Percentiles rank a stretch among this genome's conserved stretches.
Evolutionary conservation across 2,888 invertebrate genomes (phyloP).

Genomic region (Ditula angustiorana): DNA sequence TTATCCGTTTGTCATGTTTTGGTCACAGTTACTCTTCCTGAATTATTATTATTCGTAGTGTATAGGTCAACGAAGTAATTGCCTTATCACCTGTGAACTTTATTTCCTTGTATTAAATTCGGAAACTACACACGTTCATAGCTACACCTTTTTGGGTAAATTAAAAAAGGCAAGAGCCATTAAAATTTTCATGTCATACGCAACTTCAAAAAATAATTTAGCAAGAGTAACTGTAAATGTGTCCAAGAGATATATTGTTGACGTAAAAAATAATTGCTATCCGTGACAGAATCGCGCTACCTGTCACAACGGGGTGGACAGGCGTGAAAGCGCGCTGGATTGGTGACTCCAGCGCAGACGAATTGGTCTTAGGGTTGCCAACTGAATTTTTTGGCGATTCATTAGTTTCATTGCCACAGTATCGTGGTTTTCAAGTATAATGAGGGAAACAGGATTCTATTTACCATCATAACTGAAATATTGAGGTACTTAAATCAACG

Average conservation of each 20-base stretch:
- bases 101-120: too few relatives aligned
- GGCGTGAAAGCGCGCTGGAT: constrained; percentile 37
- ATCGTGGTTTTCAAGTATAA: too few relatives aligned
- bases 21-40: too few relatives aligned
- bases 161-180: neutral
- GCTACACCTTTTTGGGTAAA: constrained; percentile 2
- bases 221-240: constrained; percentile 28
- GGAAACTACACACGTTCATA: too few relatives aligned
- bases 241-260: constrained; percentile 24
- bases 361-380: neutral
- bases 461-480: too few relatives aligned
- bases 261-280: constrained; percentile 31
- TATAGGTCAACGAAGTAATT: too few relatives aligned
- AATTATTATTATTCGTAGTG: too few relatives aligned
- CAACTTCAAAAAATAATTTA: constrained; percentile 4
- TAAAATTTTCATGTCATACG: neutral
- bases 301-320: constrained; percentile 29
- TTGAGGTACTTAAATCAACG: too few relatives aligned
- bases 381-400: too few relatives aligned
- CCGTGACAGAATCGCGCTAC: constrained; percentile 14
- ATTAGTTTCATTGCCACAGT: neutral
- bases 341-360: constrained; percentile 13
- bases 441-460: too few relatives aligned
- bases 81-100: too few relatives aligned
- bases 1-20: too few relatives aligned